Conservation (phyloP, 2,113 vertebrate genomes). For the Cheirogaleus medius region DNA sequence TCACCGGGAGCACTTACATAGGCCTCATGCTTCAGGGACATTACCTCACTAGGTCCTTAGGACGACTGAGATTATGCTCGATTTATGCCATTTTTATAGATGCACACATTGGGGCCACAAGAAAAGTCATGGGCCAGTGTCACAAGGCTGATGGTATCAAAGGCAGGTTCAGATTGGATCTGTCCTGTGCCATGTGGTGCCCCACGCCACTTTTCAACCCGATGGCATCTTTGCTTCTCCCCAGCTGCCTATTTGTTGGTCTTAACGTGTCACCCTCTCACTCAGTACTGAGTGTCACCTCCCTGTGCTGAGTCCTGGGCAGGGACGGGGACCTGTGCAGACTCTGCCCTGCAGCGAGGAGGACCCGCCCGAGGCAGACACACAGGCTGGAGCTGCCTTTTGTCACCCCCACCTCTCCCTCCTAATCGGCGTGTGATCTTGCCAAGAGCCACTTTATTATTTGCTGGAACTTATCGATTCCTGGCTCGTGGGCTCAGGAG, state of each 20-base stretch:
- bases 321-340: neutral
- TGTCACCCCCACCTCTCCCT: neutral
- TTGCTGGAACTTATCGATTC: conserved; percentile 40
- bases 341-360: neutral
- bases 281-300: neutral
- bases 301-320: neutral
- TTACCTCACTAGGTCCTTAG: neutral
- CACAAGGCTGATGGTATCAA: neutral
- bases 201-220: neutral
- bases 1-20: too few relatives aligned
- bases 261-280: neutral
- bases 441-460: conserved; percentile 6
- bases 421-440: neutral
- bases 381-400: neutral
- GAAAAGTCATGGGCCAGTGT: neutral
- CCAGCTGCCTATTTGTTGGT: neutral
- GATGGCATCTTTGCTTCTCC: neutral
- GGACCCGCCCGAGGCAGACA: neutral
- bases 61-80: neutral
- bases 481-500: neutral
- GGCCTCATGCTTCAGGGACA: neutral
- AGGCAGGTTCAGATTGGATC: neutral
- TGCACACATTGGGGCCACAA: neutral
- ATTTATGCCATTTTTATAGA: neutral
- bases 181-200: neutral